Evolutionary conservation across 1,140 invertebrate genomes (phyloP).

Genomic region (Drosophila sturtevanti): DNA sequence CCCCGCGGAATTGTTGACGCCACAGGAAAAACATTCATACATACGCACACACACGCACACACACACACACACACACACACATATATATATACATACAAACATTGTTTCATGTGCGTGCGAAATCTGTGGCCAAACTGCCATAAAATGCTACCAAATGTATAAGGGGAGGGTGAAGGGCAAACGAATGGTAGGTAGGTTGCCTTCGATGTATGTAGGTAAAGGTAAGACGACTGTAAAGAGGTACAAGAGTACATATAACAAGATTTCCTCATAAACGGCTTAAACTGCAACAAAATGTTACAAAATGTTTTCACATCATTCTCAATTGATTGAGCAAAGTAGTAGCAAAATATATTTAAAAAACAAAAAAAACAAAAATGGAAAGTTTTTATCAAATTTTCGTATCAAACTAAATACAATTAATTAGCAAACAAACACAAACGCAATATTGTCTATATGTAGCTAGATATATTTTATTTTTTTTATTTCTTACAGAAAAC

Average conservation of each 20-base stretch:
- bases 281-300: slow-evolving; percentile 36
- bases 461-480: too few relatives aligned
- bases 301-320: slow-evolving; percentile 50
- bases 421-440: slow-evolving; percentile 23
- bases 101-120: slow-evolving; percentile 1
- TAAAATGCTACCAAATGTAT: not conserved
- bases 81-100: not conserved
- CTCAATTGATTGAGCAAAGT: slow-evolving; percentile 22
- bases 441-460: slow-evolving; percentile 58
- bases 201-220: too few relatives aligned
- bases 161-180: not conserved
- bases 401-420: slow-evolving; percentile 26
- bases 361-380: not conserved
- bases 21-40: slow-evolving; percentile 7
- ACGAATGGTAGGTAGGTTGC: not conserved
- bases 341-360: not conserved
- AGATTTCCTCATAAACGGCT: slow-evolving; percentile 7
- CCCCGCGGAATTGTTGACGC: slow-evolving; percentile 3
- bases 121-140: slow-evolving; percentile 7
- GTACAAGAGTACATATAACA: not conserved
- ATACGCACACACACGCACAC: not conserved
- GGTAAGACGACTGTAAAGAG: not conserved
- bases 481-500: slow-evolving; percentile 46
- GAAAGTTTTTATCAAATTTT: not conserved
- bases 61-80: slow-evolving; percentile 2